phyloP scores from a whole-genome alignment of 2,888 invertebrate genomes.

The Masnerella sp. region DNA sequence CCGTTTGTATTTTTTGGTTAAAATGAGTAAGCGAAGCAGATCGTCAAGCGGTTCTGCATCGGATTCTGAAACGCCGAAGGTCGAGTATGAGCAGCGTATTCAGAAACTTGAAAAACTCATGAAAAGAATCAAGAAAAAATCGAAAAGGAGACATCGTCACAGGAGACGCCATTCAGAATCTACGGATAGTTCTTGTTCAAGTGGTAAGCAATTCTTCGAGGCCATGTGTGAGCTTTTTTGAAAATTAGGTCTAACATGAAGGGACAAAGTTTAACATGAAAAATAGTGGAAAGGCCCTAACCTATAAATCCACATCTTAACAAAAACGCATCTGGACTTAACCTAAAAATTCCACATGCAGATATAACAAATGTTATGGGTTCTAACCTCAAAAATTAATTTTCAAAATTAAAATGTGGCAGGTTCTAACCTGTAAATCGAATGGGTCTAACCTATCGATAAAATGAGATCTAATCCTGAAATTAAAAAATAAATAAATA shows the following conservation, averaged over 20 bases:
- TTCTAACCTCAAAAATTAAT: no score
- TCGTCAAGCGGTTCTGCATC: background rate
- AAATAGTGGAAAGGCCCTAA: background rate
- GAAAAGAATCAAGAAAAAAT: background rate
- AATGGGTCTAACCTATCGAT: background rate
- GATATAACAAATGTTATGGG: no score
- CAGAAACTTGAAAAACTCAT: background rate
- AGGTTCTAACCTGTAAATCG: background rate
- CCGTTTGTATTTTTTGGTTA: background rate
- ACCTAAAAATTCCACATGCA: no score
- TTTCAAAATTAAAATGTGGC: background rate
- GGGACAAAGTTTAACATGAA: background rate
- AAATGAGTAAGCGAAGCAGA: background rate
- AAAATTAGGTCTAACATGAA: no score
- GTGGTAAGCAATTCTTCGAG: background rate
- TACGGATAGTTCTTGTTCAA: background rate
- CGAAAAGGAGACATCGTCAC: background rate
- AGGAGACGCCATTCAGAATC: background rate
- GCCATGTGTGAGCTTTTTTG: no score
- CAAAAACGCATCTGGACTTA: no score
- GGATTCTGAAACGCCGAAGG: background rate
- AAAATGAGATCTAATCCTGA: background rate
- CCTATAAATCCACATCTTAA: background rate
- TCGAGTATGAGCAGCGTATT: no score
- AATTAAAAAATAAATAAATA: background rate